Evolutionary conservation across 2,797 vertebrate species (phyloP).

Genomic region (Dryobates pubescens): DNA sequence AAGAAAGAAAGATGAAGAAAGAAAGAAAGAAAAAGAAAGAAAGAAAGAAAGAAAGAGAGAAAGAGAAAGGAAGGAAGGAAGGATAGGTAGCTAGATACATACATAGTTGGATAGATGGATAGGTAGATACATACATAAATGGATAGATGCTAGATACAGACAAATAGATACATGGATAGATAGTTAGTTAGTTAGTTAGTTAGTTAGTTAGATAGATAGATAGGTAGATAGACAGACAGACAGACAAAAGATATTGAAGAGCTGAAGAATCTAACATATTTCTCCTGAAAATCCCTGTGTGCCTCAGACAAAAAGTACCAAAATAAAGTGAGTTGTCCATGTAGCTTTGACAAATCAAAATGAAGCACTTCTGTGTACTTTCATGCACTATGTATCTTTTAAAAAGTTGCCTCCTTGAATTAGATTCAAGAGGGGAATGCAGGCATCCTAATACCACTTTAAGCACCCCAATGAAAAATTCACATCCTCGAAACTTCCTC

Average conservation of each 20-base stretch:
- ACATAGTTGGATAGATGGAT: no score
- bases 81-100: no score
- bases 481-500: slow-evolving; percentile 2
- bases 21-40: no score
- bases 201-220: neutral
- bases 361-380: neutral
- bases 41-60: no score
- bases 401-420: neutral
- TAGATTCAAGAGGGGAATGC: neutral
- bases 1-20: no score
- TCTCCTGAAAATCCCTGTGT: neutral
- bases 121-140: neutral
- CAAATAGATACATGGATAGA: neutral
- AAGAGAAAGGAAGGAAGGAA: no score
- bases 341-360: neutral
- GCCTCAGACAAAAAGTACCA: neutral
- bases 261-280: neutral
- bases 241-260: neutral
- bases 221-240: neutral
- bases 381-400: neutral
- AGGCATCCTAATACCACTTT: slow-evolving; percentile 13
- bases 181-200: no score
- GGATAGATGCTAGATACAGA: neutral
- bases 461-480: neutral
- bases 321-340: neutral